These are phyloP conservation scores for Belgica antarctica DNA, from an alignment of 2,888 invertebrate species.

Conservation along the genomic window DNA sequence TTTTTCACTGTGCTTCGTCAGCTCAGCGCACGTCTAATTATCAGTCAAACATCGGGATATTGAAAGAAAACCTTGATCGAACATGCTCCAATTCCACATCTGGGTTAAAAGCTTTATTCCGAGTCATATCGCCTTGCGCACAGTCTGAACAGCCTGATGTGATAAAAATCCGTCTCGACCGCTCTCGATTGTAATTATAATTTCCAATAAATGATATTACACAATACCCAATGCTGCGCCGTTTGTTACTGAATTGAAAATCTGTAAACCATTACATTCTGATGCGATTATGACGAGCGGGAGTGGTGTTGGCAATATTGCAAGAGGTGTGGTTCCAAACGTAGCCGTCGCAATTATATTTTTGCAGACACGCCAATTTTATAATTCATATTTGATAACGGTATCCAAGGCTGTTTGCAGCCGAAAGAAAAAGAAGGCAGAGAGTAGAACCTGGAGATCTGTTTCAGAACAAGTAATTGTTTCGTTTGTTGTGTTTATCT, in stretches of 20 bases:
- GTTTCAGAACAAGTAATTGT: slow-evolving; percentile 19
- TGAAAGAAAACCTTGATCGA: slow-evolving; percentile 23
- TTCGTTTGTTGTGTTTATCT: slow-evolving; percentile 24
- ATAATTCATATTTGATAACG: slow-evolving; percentile 44
- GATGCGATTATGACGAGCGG: slow-evolving; percentile 44
- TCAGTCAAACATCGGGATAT: slow-evolving; percentile 26
- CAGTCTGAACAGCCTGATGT: slow-evolving; percentile 3
- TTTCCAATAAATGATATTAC: slow-evolving; percentile 42
- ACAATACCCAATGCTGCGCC: slow-evolving; percentile 8
- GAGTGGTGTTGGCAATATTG: slow-evolving; percentile 32
- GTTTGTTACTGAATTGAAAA: slow-evolving; percentile 30
- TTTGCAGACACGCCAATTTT: slow-evolving; percentile 32
- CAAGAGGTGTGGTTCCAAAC: slow-evolving; percentile 31
- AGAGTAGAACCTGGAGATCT: slow-evolving; percentile 1
- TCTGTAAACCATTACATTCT: slow-evolving; percentile 42
- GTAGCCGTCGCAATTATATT: slow-evolving; percentile 39
- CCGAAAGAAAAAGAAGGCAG: neutral
- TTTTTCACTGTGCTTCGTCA: slow-evolving; percentile 23
- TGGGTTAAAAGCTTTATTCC: neutral
- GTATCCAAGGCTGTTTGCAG: slow-evolving; percentile 41
- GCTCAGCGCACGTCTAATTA: slow-evolving; percentile 23
- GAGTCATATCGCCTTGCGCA: neutral
- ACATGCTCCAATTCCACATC: slow-evolving; percentile 20
- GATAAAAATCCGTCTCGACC: slow-evolving; percentile 22
- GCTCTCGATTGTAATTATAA: slow-evolving; percentile 41